A percentile compares a stretch with the other conserved stretches of the same genome.
These are phyloP conservation scores for Onychorhynchus coronatus DNA, from an alignment of 2,113 vertebrate species.

Conservation along the genomic window DNA sequence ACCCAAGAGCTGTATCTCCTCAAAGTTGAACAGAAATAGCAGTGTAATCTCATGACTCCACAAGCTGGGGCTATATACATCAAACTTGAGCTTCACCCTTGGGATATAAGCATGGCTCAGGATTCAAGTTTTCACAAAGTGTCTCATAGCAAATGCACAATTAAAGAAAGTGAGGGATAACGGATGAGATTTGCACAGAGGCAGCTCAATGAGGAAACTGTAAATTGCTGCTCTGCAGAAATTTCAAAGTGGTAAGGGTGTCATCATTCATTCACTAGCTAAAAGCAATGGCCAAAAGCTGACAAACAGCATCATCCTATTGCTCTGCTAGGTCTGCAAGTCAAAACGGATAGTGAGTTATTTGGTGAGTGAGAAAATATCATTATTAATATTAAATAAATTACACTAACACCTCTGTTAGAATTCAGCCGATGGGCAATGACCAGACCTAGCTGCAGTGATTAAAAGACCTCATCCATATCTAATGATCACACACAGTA, in stretches of 20 bases:
- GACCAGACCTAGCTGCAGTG: background rate
- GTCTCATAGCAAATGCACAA: background rate
- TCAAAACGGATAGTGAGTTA: background rate
- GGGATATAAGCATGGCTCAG: background rate
- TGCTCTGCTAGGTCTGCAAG: background rate
- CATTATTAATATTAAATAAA: background rate
- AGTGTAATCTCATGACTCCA: background rate
- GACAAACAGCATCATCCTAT: background rate
- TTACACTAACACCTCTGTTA: background rate
- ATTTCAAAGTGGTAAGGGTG: background rate
- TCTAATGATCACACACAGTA: slow-evolving; percentile 21
- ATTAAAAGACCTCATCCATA: slow-evolving; percentile 51
- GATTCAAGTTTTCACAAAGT: background rate
- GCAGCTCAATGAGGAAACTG: background rate
- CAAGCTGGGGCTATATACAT: background rate
- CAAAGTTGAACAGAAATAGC: background rate
- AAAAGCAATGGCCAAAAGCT: background rate
- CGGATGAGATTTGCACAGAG: background rate
- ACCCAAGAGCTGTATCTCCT: background rate
- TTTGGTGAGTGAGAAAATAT: background rate
- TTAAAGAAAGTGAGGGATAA: background rate
- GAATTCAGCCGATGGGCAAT: background rate
- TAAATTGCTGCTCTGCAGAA: background rate
- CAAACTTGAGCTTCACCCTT: background rate
- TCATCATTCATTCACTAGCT: background rate